Evolutionary conservation across 2,113 vertebrate genomes (phyloP), one percentile per base, ranked within the genome.

Genomic region (Prochilodus magdalenae): DNA sequence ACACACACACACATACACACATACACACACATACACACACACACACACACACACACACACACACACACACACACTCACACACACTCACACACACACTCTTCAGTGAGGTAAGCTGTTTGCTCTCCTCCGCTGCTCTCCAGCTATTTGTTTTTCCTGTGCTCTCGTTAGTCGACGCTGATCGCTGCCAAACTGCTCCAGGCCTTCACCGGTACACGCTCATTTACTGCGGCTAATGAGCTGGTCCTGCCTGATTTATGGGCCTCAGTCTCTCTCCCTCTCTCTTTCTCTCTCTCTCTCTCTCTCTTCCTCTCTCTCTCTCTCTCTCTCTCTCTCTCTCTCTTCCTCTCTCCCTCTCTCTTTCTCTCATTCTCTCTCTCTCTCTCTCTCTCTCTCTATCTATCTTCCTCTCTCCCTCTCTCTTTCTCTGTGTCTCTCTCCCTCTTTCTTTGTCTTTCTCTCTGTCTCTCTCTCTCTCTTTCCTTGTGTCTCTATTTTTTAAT

Each of bases 81-180:
- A 27, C 5, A 44, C 40, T 8, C 22, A 59, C 13, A 73, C 20
- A 55, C 12, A 73, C 44, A 26, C 36, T 80, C 16, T 63, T 12
- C 27, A 11, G 40, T 30, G 65, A 78, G 53, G 33, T 73, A 47
- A 73, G 40, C 27, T 80, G 13, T 65, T 53, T 49, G 44, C 79
- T 65, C 65, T 30, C 66, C 66, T 70, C 40, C 36, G 8, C 4
- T 36, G 40, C 55, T 80, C 60, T 66, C 63, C 73, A 47, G 57
- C n/a, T 76, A 55, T 80, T 80, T 77, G 60, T 77, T 77, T 33
- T 67, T 55, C 22, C 60, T 66, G 36, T 29, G 49, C 24, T 49
- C 40, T 65, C 2, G 3, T 62, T 18, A 60, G 26, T 51, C 66
- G 26, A 53, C 3, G 20, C 27, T 69, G 76, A 24, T 2, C 57